These are phyloP conservation scores for Tauraco hartlaubi DNA, from an alignment of 2,797 vertebrate genomes.

Conservation along the genomic window DNA sequence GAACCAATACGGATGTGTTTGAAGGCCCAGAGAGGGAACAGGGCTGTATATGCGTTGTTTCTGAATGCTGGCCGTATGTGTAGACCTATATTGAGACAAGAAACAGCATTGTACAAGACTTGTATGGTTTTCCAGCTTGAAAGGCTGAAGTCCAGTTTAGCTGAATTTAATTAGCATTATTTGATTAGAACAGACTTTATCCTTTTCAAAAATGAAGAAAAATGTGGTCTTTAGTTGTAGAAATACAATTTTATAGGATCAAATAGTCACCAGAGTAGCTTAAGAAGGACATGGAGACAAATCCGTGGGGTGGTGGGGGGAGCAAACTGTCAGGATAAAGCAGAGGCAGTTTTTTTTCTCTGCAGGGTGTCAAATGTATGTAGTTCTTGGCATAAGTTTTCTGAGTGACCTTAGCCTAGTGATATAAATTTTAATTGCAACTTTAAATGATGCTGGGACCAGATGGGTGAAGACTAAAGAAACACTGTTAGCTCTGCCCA, in stretches of 20 bases:
- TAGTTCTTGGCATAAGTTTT: slow-evolving; percentile 39
- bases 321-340: background rate
- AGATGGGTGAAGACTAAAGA: slow-evolving; percentile 2
- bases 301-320: background rate
- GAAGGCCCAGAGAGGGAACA: background rate
- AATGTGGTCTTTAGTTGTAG: background rate
- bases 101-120: background rate
- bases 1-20: background rate
- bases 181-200: background rate
- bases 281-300: background rate
- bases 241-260: background rate
- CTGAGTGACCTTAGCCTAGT: slow-evolving; percentile 33
- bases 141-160: background rate
- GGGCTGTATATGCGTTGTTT: background rate
- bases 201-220: background rate
- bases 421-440: slow-evolving; percentile 48
- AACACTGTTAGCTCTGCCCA: background rate
- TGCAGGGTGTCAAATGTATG: background rate
- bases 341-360: slow-evolving; percentile 33
- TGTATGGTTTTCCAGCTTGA: background rate
- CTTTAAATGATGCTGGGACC: slow-evolving; percentile 6
- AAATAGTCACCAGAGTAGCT: background rate
- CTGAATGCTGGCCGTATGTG: background rate
- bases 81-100: background rate
- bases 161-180: background rate